Base-by-base conservation (phyloP, 2,888 invertebrate genomes). In the Caenorhabditis sp. region DNA sequence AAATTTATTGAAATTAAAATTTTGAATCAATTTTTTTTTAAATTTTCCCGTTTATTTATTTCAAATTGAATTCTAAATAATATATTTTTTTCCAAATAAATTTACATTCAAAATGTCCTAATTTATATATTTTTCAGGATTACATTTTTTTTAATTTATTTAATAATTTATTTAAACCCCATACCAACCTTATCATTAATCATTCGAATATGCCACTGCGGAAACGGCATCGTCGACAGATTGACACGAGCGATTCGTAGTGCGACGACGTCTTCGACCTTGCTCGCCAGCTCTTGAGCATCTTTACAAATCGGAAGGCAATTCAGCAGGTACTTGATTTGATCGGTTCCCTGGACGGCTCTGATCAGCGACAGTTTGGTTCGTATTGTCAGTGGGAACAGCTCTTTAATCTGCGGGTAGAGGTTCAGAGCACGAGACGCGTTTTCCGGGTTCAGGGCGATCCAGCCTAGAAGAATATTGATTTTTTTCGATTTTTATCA, bases 131-230 rank as follows among this genome's bases (percentile, higher is more conserved):
- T 32, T 32, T 32, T 32, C 32, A 32, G 4, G 32, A 9, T n/a
- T n/a, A 32, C 4, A 32, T 32, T 32, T 32, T 32, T 9, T 6
- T 9, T 32, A 32, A 6, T 32, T 32, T 32, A 4, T 6, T 32
- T 6, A 9, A 32, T 32, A 6, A 6, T 32, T 32, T 32, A 32
- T 32, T 9, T n/a, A 32, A 6, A 6, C 32, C 32, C 32, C 32
- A 6, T 32, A 32, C 32, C 32, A n/a, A n/a, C 32, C 32, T 47
- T 37, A 74, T 84, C 82, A 47, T 86, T 86, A 24, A 86, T 67
- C 86, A 86, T 86, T 15, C 70, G 67, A n/a, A 86, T 78, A 51
- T 86, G 86, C 84, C 84, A 86, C 24, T 69, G 61, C 3, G 78
- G 69, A 40, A 86, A 86, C 15, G 82, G 58, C 13, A 50, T 6